These are phyloP conservation scores for Microctonus aethiopoides DNA, from an alignment of 2,888 invertebrate genomes.

Conservation along the genomic window DNA sequence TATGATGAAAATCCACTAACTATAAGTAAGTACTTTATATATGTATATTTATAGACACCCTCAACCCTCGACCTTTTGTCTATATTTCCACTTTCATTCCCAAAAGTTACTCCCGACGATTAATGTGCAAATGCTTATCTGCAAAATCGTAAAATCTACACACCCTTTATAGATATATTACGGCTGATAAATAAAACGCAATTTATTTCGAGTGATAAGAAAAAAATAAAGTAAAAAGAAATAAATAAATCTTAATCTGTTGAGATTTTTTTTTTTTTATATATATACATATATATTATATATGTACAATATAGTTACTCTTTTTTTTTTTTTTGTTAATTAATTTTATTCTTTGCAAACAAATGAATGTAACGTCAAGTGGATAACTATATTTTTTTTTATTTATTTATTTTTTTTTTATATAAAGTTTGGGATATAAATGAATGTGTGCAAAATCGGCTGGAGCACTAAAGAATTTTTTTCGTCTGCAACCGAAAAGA, in stretches of 20 bases:
- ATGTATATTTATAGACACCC: background rate
- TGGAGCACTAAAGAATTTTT: background rate
- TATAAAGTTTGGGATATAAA: background rate
- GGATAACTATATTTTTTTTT: background rate
- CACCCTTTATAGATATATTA: background rate
- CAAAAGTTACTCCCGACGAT: background rate
- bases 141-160: conserved; percentile 3
- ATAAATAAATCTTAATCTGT: background rate
- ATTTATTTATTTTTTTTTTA: too few species aligned
- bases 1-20: background rate
- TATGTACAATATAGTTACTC: too few species aligned
- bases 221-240: background rate
- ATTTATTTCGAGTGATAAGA: background rate
- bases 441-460: background rate
- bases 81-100: background rate
- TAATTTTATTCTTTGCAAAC: background rate
- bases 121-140: conserved; percentile 8
- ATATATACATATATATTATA: background rate
- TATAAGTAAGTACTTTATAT: too few species aligned
- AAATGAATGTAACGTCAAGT: background rate
- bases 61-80: conserved; percentile 4
- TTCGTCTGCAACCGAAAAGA: background rate
- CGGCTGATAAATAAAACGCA: background rate
- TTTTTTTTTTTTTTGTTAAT: too few species aligned
- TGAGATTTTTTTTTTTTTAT: background rate